Base-by-base conservation (phyloP, 2,888 invertebrate species). In the Pheosia gnoma region DNA sequence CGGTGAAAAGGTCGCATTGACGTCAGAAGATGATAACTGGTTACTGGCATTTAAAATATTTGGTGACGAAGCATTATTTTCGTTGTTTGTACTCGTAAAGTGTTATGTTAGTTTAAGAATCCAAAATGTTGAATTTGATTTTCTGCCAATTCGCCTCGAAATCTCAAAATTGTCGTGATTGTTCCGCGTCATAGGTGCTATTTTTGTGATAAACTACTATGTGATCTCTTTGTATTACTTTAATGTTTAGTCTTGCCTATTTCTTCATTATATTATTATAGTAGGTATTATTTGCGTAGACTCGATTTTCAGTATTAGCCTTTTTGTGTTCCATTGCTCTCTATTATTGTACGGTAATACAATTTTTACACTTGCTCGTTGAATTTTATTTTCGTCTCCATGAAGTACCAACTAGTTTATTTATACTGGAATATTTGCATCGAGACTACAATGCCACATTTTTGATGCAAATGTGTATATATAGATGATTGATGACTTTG, bases 281-380 rank as follows among this genome's bases (percentile, higher is more conserved):
- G 85, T 86, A 85, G 79, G 74, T 65, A 66, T 75, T 74, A 72
- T 77, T 75, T 43, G 9, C 43, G 43, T 10, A 43, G 9, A 43
- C 36, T 53, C 53, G 37, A 74, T 80, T 78, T 76, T 81, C 88
- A 88, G 87, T 88, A 87, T 87, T 87, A 87, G 66, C 68, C 71
- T 71, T 77, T 71, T 75, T 80, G 82, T 87, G 82, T 87, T 86
- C 80, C 68, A 79, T 77, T 79, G 81, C 82, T 87, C 82, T 86
- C 82, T 86, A 80, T 78, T 79, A 77, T 77, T 72, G 59, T 74
- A 73, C 62, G 59, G 73, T 73, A 76, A 76, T 72, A 72, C 66
- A 72, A 63, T 62, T 51, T 51, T 8, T 25, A 25, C 6, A 25
- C 4, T 51, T 25, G 25, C 10, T 3, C 13, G 25, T 25, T 7